phyloP scores from a whole-genome alignment of 2,888 invertebrate genomes.

The Aspidiotus rigidus region DNA sequence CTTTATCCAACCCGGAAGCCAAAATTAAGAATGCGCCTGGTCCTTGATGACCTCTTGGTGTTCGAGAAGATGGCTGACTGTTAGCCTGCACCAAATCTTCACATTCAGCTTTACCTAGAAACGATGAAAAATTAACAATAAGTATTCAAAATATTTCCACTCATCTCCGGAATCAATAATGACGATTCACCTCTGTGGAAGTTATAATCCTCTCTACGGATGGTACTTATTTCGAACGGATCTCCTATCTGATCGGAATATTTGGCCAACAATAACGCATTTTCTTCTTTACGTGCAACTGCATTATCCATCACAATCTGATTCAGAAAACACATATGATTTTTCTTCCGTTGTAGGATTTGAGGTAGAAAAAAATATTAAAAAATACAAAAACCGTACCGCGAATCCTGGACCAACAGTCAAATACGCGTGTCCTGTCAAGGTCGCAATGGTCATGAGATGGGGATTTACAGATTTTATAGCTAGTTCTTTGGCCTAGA shows the following conservation, averaged over 20 bases:
- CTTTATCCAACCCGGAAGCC: constrained; percentile 69
- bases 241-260: constrained; percentile 65
- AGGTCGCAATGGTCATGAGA: constrained; percentile 80
- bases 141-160: too few species aligned
- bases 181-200: constrained; percentile 50
- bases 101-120: constrained; percentile 56
- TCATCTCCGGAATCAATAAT: not conserved
- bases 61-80: constrained; percentile 56
- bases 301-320: constrained; percentile 57
- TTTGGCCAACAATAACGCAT: constrained; percentile 54
- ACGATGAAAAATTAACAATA: too few species aligned
- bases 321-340: not conserved
- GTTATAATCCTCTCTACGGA: constrained; percentile 64
- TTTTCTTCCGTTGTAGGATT: not conserved
- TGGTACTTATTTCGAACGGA: constrained; percentile 68
- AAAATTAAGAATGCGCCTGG: constrained; percentile 81
- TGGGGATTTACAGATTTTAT: constrained; percentile 63
- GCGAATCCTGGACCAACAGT: constrained; percentile 62
- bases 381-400: constrained; percentile 45
- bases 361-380: not conserved
- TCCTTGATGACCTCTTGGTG: constrained; percentile 68
- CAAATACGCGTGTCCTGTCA: constrained; percentile 74
- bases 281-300: constrained; percentile 48
- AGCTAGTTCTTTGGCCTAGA: constrained; percentile 60
- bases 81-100: constrained; percentile 77